Conservation (phyloP, 2,888 invertebrate genomes). For the Himalopsyche kuldschensis region DNA sequence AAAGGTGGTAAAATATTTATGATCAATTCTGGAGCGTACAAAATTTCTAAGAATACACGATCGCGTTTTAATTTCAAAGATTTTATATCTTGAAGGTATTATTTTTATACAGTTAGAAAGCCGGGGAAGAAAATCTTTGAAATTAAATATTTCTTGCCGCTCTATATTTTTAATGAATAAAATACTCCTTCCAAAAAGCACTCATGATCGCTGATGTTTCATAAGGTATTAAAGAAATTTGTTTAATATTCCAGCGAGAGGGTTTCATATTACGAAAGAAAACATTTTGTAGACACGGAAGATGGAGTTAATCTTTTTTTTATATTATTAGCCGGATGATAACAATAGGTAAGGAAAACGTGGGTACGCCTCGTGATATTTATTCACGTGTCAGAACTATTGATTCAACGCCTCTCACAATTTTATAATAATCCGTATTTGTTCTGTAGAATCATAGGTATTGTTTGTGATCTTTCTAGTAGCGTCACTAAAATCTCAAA, state of each 20-base stretch:
- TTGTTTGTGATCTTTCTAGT: neutral
- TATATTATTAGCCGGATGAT: neutral
- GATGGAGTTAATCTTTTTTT: neutral
- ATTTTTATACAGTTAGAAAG: neutral
- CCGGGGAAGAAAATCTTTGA: neutral
- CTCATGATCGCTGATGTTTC: neutral
- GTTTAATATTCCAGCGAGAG: neutral
- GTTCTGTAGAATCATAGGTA: neutral
- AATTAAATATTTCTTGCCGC: neutral
- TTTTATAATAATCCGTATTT: neutral
- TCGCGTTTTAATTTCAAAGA: no score
- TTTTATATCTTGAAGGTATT: neutral
- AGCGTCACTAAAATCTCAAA: neutral
- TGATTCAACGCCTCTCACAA: neutral
- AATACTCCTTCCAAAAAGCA: neutral
- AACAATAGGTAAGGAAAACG: neutral
- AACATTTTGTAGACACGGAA: neutral
- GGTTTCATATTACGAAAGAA: neutral
- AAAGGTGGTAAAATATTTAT: no score
- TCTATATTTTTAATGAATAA: neutral
- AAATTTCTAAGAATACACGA: no score
- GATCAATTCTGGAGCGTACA: no score
- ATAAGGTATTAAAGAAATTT: neutral
- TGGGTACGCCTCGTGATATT: neutral
- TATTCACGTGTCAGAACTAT: neutral